Percentiles rank a stretch among this genome's conserved stretches.
phyloP scores from a whole-genome alignment of 2,797 vertebrate species.

The Pseudomugil gertrudae region DNA sequence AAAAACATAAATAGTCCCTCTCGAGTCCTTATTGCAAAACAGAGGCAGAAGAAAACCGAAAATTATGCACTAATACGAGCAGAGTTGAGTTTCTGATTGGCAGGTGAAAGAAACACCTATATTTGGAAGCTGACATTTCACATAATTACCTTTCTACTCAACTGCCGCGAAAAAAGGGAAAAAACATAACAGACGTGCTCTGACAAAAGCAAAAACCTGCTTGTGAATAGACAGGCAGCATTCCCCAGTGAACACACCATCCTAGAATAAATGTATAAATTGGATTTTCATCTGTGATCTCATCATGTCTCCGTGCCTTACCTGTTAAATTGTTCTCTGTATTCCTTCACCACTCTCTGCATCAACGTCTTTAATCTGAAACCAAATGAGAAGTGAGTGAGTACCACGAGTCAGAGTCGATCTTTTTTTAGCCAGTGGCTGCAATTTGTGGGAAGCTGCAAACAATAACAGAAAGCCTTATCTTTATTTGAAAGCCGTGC shows the following conservation, averaged over 20 bases:
- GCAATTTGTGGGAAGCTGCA: constrained; percentile 63
- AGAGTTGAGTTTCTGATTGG: constrained; percentile 61
- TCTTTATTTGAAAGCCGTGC: constrained; percentile 53
- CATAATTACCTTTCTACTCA: constrained; percentile 76
- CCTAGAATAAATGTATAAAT: constrained; percentile 66
- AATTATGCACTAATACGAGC: constrained; percentile 58
- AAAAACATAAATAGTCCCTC: constrained; percentile 44
- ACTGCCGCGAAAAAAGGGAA: constrained; percentile 27
- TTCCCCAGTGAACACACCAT: constrained; percentile 42
- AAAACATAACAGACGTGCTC: constrained; percentile 50
- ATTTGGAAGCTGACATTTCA: constrained; percentile 77
- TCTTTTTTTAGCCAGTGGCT: constrained; percentile 49
- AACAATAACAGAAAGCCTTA: constrained; percentile 64
- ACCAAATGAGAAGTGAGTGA: constrained; percentile 68
- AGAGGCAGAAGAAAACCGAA: constrained; percentile 42
- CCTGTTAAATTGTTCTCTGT: constrained; percentile 93
- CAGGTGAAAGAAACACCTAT: constrained; percentile 72
- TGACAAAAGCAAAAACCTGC: constrained; percentile 59
- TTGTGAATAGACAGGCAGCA: constrained; percentile 41
- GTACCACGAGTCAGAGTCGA: constrained; percentile 39
- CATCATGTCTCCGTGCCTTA: constrained; percentile 65
- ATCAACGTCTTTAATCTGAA: constrained; percentile 91
- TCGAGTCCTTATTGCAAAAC: constrained; percentile 44
- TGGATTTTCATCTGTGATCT: constrained; percentile 65
- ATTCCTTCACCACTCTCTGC: constrained; percentile 91